phyloP scores from a whole-genome alignment of 2,113 vertebrate genomes.

The Embiotoca jacksoni region DNA sequence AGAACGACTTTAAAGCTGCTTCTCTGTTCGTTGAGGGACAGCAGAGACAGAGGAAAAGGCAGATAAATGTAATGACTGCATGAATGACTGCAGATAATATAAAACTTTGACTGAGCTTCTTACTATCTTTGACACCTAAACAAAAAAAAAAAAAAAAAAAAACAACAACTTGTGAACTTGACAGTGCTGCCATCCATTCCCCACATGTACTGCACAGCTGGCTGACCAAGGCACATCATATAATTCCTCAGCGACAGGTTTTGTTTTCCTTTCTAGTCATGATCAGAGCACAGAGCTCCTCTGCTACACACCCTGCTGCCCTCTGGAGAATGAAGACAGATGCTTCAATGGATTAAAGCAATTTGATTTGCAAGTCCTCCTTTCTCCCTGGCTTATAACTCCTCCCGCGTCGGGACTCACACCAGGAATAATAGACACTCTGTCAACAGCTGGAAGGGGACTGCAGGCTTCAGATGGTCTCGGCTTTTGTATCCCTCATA shows the following conservation, averaged over 20 bases:
- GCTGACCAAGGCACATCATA: conserved; percentile 39
- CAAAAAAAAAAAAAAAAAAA: background rate
- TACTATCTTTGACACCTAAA: conserved; percentile 23
- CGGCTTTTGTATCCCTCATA: conserved; percentile 53
- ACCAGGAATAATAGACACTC: conserved; percentile 48
- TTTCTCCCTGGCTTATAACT: conserved; percentile 48
- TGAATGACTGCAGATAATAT: conserved; percentile 53
- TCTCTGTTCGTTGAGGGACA: conserved; percentile 14
- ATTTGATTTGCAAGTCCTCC: conserved; percentile 71
- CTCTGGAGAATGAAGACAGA: conserved; percentile 75
- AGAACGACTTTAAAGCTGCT: conserved; percentile 22
- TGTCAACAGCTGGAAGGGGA: conserved; percentile 69
- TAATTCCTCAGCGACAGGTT: conserved; percentile 56
- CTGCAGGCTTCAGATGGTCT: conserved; percentile 39
- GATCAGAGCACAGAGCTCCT: conserved; percentile 52
- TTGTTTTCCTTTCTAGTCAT: conserved; percentile 65
- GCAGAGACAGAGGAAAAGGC: background rate
- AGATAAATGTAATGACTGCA: background rate
- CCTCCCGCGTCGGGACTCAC: conserved; percentile 28
- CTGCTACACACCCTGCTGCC: conserved; percentile 47
- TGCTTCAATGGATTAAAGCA: conserved; percentile 73
- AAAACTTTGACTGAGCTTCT: conserved; percentile 54
- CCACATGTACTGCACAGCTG: conserved; percentile 44
- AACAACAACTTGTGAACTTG: conserved; percentile 10
- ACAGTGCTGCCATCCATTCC: conserved; percentile 30